Percentiles rank a stretch among this genome's conserved stretches.
Conservation (phyloP, 2,888 invertebrate genomes). For the Escarpia spicata region DNA sequence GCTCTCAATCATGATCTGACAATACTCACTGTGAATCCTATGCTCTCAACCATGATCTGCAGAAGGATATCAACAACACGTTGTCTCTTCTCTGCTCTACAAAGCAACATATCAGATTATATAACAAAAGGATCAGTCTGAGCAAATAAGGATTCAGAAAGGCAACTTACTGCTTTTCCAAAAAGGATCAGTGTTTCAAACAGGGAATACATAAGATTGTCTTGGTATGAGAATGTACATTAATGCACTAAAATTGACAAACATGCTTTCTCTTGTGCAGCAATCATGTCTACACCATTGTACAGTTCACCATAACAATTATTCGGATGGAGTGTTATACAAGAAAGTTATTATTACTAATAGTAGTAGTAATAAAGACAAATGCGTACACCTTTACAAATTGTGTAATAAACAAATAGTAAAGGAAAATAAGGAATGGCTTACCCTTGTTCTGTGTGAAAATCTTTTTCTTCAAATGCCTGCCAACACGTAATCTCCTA, state of each 20-base stretch:
- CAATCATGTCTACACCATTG: no score
- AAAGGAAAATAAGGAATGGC: conserved; percentile 26
- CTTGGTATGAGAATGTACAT: no score
- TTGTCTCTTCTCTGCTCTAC: conserved; percentile 72
- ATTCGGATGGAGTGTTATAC: no score
- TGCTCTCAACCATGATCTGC: conserved; percentile 75
- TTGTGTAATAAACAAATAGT: background rate
- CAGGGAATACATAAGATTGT: background rate
- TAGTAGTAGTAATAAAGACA: background rate
- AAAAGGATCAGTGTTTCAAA: background rate
- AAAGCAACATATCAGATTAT: conserved; percentile 22
- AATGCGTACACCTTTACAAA: background rate
- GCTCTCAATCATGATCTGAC: background rate
- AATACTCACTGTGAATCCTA: conserved; percentile 74
- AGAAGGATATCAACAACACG: conserved; percentile 81
- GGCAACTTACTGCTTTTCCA: no score
- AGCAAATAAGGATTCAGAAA: no score
- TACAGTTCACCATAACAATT: no score
- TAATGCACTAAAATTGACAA: no score
- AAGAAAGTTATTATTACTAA: no score
- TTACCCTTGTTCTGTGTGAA: conserved; percentile 72
- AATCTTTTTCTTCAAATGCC: conserved; percentile 85
- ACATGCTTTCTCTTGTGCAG: no score
- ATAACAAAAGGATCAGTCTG: background rate
- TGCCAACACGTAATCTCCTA: conserved; percentile 40